Conservation (phyloP, 2,113 vertebrate genomes). For the Struthidea cinerea region DNA sequence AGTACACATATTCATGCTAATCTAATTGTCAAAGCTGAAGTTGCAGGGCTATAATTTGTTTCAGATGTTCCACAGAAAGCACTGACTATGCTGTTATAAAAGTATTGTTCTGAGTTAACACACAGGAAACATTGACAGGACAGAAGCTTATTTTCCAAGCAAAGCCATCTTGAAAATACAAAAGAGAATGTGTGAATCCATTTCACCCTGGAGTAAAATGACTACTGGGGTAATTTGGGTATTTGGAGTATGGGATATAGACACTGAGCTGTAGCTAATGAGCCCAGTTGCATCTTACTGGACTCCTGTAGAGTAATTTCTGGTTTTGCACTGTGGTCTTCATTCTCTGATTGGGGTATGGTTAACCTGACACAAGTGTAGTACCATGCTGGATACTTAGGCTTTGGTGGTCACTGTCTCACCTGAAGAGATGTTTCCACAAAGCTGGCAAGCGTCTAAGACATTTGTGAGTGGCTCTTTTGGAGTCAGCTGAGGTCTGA, state of each 20-base stretch:
- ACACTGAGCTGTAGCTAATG: not conserved
- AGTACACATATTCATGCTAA: not conserved
- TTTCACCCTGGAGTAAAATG: not conserved
- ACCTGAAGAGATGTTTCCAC: not conserved
- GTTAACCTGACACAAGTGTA: not conserved
- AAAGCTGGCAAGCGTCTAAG: not conserved
- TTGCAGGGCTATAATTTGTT: not conserved
- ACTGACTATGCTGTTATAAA: not conserved
- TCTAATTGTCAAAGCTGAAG: not conserved
- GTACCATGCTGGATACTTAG: not conserved
- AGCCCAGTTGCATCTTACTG: not conserved
- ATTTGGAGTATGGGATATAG: not conserved
- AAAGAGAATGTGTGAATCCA: not conserved
- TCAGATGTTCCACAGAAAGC: not conserved
- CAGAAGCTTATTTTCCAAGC: not conserved
- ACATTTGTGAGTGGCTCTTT: not conserved
- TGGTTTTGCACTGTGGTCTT: not conserved
- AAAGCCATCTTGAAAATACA: not conserved
- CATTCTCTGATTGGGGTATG: not conserved
- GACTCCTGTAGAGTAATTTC: not conserved
- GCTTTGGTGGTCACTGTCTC: not conserved
- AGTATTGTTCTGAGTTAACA: constrained; percentile 2
- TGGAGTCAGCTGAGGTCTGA: not conserved
- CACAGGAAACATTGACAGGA: not conserved
- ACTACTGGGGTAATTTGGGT: not conserved